Base-by-base conservation (phyloP, 2,113 vertebrate species). In the Brienomyrus longianalis region DNA sequence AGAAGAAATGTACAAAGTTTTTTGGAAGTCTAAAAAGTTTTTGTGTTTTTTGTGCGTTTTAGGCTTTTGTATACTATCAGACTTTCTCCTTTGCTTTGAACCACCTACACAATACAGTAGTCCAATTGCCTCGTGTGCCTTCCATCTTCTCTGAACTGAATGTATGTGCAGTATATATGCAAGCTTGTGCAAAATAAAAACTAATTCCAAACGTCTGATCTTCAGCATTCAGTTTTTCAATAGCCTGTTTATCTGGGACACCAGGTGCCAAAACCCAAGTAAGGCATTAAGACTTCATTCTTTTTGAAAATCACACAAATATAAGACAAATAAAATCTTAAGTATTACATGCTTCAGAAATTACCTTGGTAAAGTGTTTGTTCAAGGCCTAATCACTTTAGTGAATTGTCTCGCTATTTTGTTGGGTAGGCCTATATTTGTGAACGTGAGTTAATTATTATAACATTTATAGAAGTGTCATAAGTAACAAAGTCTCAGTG, bases 161-260 rank as follows among this genome's bases (percentile, higher is more conserved):
- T 97, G 97, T 97, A 97, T 96, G 97, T 97, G 97, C 97, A 97
- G 96, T 97, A 97, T 96, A 97, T 89, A 89, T 89, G 89, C 98
- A 99, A 98, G 97, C 98, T 99, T 98, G 97, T 98, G 97, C 97
- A 98, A 97, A 98, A 99, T 97, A 97, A 97, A 97, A 97, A 97
- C 97, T 97, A 97, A 97, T 97, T 95, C 96, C 96, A 97, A 97
- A 96, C 95, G 96, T 43, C 54, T 95, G 93, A 95, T 94, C 93
- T 90, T 19, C 91, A 35, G 35, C 50, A 9, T 39, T 27, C 43
- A 52, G 50, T 54, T 86, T 86, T 88, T 88, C 21, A 13, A 54
- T 50, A 11, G 21, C 83, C 9, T 9, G 39, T 21, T 45, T 2
- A 39, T 39, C 39, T 39, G 2, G 39, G 39, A 39, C 43, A 45